Evolutionary conservation across 1,140 invertebrate genomes (phyloP).

Genomic region (Calliopsis andreniformis): DNA sequence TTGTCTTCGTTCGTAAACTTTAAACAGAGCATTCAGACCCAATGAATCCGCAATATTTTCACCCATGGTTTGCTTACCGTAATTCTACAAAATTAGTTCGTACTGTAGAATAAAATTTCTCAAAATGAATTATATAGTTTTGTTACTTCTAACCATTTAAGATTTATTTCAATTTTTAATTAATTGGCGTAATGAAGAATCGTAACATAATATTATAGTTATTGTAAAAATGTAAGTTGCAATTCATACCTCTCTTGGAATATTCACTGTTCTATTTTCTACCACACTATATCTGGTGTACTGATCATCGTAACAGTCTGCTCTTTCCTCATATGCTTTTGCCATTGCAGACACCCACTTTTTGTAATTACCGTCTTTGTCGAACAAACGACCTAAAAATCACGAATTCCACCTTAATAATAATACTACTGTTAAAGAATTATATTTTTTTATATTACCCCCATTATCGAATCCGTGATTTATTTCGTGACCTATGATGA

Average conservation of each 20-base stretch:
- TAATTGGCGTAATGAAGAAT: too few species aligned
- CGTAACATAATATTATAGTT: not conserved
- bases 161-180: not conserved
- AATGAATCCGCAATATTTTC: slow-evolving; percentile 60
- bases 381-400: slow-evolving; percentile 17
- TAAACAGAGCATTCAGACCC: slow-evolving; percentile 42
- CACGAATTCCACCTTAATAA: not conserved
- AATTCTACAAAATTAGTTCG: slow-evolving; percentile 38
- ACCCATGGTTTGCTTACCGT: slow-evolving; percentile 43
- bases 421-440: too few species aligned
- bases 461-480: slow-evolving; percentile 48
- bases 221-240: not conserved
- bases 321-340: slow-evolving; percentile 22
- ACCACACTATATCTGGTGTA: slow-evolving; percentile 32
- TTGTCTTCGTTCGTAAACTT: slow-evolving; percentile 50
- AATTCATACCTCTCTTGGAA: not conserved
- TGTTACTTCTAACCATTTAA: too few species aligned
- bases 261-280: not conserved
- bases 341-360: slow-evolving; percentile 25
- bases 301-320: slow-evolving; percentile 30
- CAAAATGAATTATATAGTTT: too few species aligned
- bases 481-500: slow-evolving; percentile 48
- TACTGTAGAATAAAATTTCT: not conserved
- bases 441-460: too few species aligned
- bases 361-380: slow-evolving; percentile 15